phyloP scores from a whole-genome alignment of 2,113 vertebrate genomes.

The Hippotragus niger region DNA sequence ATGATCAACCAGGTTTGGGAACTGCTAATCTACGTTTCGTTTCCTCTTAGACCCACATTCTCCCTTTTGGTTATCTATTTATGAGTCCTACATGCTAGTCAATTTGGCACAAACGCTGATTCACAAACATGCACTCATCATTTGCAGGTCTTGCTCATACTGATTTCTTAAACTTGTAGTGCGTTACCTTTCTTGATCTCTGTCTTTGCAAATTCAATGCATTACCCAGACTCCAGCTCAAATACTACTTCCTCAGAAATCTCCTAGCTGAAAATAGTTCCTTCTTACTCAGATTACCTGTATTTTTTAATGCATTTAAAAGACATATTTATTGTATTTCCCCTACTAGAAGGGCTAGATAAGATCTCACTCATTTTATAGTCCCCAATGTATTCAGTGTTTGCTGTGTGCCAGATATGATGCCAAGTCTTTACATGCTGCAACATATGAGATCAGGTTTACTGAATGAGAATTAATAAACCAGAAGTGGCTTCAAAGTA shows the following conservation, averaged over 20 bases:
- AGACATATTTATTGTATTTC: neutral
- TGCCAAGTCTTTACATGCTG: neutral
- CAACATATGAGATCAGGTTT: neutral
- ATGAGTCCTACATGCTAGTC: neutral
- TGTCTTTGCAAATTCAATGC: neutral
- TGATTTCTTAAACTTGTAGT: neutral
- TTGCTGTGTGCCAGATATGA: neutral
- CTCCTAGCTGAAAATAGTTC: neutral
- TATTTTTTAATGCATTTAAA: neutral
- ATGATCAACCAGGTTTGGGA: neutral
- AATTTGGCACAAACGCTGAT: neutral
- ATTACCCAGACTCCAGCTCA: neutral
- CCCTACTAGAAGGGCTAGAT: neutral
- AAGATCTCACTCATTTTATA: neutral
- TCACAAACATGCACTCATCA: neutral
- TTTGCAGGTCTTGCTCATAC: neutral
- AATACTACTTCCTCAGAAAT: neutral
- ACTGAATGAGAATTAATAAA: neutral
- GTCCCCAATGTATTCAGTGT: neutral
- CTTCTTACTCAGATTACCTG: neutral
- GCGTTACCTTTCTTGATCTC: neutral
- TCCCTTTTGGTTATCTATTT: neutral
- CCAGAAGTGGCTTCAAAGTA: slow-evolving; percentile 8
- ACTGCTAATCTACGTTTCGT: neutral
- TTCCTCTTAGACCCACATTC: neutral